Conservation (phyloP, 2,113 vertebrate species). For the Monopterus albus region DNA sequence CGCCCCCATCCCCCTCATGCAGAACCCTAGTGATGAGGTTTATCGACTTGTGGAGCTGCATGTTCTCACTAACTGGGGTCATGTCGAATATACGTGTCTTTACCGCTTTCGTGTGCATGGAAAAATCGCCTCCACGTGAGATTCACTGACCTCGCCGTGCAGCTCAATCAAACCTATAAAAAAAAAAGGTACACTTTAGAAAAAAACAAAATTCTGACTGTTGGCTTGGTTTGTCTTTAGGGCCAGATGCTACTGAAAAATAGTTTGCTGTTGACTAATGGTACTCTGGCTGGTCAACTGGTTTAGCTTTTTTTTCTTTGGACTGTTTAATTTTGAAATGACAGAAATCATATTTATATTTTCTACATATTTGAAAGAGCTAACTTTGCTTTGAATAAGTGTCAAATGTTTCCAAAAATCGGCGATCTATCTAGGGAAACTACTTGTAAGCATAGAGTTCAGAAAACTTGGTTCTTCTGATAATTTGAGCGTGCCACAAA, state of each 20-base stretch:
- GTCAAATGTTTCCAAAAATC: constrained; percentile 13
- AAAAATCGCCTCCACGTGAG: constrained; percentile 62
- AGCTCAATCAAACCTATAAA: too few species aligned
- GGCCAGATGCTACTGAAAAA: constrained; percentile 46
- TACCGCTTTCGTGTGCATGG: constrained; percentile 97
- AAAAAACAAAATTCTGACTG: not conserved
- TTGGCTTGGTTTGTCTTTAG: constrained; percentile 2
- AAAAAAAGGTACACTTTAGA: too few species aligned
- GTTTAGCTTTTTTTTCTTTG: constrained; percentile 1
- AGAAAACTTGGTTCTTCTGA: constrained; percentile 41
- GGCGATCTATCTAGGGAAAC: not conserved
- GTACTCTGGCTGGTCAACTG: not conserved
- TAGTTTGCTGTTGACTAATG: not conserved
- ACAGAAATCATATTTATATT: not conserved
- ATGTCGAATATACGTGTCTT: constrained; percentile 94
- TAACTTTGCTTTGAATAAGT: constrained; percentile 6
- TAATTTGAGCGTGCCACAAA: constrained; percentile 21
- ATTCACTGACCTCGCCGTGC: not conserved
- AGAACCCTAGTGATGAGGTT: constrained; percentile 43
- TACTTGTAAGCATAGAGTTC: constrained; percentile 15
- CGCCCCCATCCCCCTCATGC: not conserved
- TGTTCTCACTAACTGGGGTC: constrained; percentile 94
- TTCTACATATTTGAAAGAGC: too few species aligned
- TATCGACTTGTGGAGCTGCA: constrained; percentile 77
- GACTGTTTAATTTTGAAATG: not conserved